A percentile compares a stretch with the other conserved stretches of the same genome.
phyloP scores from a whole-genome alignment of 2,888 invertebrate genomes.

The Arrhopalites spinosus region DNA sequence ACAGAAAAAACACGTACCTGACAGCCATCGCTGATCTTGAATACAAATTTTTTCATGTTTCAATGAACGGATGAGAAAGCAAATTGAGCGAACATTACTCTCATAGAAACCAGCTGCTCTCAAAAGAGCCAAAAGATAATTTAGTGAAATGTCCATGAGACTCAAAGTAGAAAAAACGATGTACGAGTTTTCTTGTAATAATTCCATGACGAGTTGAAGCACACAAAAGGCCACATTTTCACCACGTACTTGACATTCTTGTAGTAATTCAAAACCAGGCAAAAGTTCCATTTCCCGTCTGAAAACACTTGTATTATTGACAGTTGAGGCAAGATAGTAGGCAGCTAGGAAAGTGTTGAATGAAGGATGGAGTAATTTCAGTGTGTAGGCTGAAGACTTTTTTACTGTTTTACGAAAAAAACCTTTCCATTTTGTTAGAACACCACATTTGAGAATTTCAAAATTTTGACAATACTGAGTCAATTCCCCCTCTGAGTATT shows the following conservation, averaged over 20 bases:
- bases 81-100: slow-evolving; percentile 64
- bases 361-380: slow-evolving; percentile 63
- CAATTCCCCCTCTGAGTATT: slow-evolving; percentile 49
- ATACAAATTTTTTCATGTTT: slow-evolving; percentile 52
- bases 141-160: slow-evolving; percentile 62
- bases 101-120: slow-evolving; percentile 65
- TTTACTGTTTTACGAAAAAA: slow-evolving; percentile 46
- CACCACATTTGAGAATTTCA: slow-evolving; percentile 60
- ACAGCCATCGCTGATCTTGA: slow-evolving; percentile 53
- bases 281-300: slow-evolving; percentile 64
- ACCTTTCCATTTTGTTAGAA: slow-evolving; percentile 60
- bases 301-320: slow-evolving; percentile 63
- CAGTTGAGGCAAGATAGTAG: slow-evolving; percentile 64
- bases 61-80: slow-evolving; percentile 62
- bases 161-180: slow-evolving; percentile 63
- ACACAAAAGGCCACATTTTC: slow-evolving; percentile 58
- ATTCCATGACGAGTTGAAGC: slow-evolving; percentile 63
- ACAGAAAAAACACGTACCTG: no score
- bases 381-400: slow-evolving; percentile 40
- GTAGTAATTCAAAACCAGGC: slow-evolving; percentile 58
- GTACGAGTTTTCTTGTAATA: slow-evolving; percentile 63
- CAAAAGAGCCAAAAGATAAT: slow-evolving; percentile 63
- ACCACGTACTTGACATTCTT: slow-evolving; percentile 49
- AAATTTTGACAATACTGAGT: slow-evolving; percentile 48
- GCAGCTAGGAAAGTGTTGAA: slow-evolving; percentile 65